Conservation (phyloP, 2,113 vertebrate species). For the Gracilinanus agilis region DNA sequence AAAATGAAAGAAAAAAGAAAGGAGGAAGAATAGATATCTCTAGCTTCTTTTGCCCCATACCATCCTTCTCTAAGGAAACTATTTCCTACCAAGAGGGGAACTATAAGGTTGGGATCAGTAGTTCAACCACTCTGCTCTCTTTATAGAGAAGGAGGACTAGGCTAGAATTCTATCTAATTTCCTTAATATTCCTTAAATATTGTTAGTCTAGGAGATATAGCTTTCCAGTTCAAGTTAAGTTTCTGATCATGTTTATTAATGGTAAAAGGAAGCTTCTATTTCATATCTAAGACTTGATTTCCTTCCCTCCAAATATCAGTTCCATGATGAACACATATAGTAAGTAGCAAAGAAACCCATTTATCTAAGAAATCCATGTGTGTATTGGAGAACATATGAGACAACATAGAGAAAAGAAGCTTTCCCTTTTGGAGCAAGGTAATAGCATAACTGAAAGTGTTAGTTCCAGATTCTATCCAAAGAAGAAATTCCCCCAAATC, state of each 20-base stretch:
- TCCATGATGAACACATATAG: background rate
- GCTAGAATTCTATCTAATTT: background rate
- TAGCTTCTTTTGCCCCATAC: background rate
- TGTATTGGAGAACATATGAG: background rate
- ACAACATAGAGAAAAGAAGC: background rate
- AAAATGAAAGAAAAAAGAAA: too few species aligned
- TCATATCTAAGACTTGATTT: background rate
- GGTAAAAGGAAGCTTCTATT: background rate
- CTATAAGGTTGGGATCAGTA: background rate
- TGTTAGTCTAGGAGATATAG: background rate
- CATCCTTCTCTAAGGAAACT: background rate
- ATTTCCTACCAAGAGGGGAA: background rate
- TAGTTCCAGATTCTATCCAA: background rate
- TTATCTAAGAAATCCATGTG: background rate
- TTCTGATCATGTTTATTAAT: background rate
- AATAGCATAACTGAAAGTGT: background rate
- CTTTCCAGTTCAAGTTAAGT: background rate
- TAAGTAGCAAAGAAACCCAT: background rate
- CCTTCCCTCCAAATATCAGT: background rate
- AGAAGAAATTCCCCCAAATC: background rate
- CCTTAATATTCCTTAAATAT: background rate
- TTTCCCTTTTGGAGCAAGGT: background rate
- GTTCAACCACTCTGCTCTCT: background rate
- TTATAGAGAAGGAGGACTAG: background rate
- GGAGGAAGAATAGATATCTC: background rate